Conservation (phyloP, 2,797 vertebrate species). For the Lateolabrax maculatus region DNA sequence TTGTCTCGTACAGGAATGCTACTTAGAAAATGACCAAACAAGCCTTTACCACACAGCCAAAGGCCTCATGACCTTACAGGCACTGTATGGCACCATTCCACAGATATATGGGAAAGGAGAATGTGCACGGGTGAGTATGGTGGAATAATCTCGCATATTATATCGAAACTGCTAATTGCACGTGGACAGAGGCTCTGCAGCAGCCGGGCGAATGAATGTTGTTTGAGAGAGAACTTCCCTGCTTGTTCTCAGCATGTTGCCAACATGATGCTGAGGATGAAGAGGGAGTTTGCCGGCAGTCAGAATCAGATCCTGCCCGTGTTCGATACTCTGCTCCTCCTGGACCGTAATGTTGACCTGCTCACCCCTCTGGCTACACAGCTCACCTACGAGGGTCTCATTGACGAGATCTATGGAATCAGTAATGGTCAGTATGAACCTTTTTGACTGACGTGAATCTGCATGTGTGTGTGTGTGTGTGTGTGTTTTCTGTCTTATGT, state of each 20-base stretch:
- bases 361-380: slow-evolving; percentile 95
- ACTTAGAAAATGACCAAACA: slow-evolving; percentile 97
- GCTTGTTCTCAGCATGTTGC: slow-evolving; percentile 90
- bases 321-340: slow-evolving; percentile 95
- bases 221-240: slow-evolving; percentile 8
- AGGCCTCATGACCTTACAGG: slow-evolving; percentile 97
- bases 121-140: slow-evolving; percentile 91
- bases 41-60: slow-evolving; percentile 97
- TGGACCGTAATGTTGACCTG: slow-evolving; percentile 96
- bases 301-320: slow-evolving; percentile 95
- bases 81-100: slow-evolving; percentile 96
- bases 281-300: slow-evolving; percentile 95
- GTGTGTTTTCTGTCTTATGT: background rate
- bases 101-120: slow-evolving; percentile 99
- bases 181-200: background rate
- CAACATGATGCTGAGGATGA: slow-evolving; percentile 99
- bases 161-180: background rate
- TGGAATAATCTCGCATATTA: background rate
- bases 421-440: slow-evolving; percentile 90
- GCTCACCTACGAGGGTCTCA: slow-evolving; percentile 97
- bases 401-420: slow-evolving; percentile 97
- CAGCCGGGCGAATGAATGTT: background rate
- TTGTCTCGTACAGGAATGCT: slow-evolving; percentile 90
- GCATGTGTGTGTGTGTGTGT: background rate
- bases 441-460: background rate